Base-by-base conservation (phyloP, 2,113 vertebrate species). In the Cottus gobio region DNA sequence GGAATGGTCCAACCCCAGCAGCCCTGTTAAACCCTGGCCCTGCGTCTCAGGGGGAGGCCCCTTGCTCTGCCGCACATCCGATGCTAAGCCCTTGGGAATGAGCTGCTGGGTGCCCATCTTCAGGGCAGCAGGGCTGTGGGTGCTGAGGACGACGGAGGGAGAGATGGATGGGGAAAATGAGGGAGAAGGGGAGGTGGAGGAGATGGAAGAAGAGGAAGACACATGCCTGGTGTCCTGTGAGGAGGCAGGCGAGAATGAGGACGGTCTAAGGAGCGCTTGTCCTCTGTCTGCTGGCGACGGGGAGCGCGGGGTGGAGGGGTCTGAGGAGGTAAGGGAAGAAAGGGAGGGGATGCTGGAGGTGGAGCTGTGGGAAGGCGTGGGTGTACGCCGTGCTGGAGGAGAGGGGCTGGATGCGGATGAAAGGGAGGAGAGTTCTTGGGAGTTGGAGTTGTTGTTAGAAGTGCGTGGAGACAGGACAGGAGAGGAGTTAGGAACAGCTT, bases 101-200 rank as follows among this genome's bases (percentile, higher is more conserved):
- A 99, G 95, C 91, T 99, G 98, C 83, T 97, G 97, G 61, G 94
- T 97, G 57, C 98, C 97, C 90, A 96, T 95, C 78, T 97, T 97
- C 54, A 94, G 93, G 0, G 97, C 96, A 0, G 93, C 96, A 0
- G 93, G 90, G 79, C 97, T 98, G 87, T 97, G 28, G 2, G 97
- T 97, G 87, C 98, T 99, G 82, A 97, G 89, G 42, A 97, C 84
- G 11, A 97, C 84, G 0, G 58, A 61, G 11, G 95, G 94, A 1
- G 86, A 86, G 65, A 81, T 52, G 15, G 77, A 76, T 9, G 87
- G 82, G 26, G 94, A 76, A 12, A 87, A 84, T 8, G 92, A 93
- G 1, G 91, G 86, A 20, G 93, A 87, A 34, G 93, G 76, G 2
- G 92, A 65, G 0, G 88, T 75, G 2, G 78, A 84, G 48, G 95